phyloP scores from a whole-genome alignment of 2,113 vertebrate species.

The Neodon shergylaensis region DNA sequence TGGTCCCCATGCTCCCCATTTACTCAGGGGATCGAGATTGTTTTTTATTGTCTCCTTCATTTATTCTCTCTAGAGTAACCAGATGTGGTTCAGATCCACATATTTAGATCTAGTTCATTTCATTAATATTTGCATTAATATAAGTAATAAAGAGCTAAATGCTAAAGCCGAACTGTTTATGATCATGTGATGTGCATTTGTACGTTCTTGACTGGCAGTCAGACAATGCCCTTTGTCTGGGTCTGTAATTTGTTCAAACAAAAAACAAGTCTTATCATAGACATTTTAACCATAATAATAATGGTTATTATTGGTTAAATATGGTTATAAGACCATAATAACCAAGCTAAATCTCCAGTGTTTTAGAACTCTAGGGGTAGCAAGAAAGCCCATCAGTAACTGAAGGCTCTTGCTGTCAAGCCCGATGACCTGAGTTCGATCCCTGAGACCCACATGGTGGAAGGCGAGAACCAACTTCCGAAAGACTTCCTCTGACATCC shows the following conservation, averaged over 20 bases:
- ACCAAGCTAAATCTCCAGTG: background rate
- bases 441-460: background rate
- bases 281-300: background rate
- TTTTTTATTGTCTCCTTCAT: background rate
- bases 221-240: background rate
- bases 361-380: background rate
- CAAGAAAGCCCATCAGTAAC: background rate
- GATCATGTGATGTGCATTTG: background rate
- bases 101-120: background rate
- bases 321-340: background rate
- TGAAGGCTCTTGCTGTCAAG: background rate
- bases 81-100: background rate
- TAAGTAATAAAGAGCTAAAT: background rate
- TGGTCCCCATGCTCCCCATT: too few species aligned
- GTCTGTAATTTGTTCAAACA: background rate
- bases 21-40: background rate
- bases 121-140: background rate
- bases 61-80: background rate
- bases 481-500: background rate
- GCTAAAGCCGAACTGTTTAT: background rate
- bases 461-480: background rate
- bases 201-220: background rate
- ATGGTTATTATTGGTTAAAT: too few species aligned
- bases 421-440: background rate
- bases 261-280: background rate